These are phyloP conservation scores for Aricia artaxerxes DNA, from an alignment of 2,888 invertebrate genomes.

Conservation along the genomic window DNA sequence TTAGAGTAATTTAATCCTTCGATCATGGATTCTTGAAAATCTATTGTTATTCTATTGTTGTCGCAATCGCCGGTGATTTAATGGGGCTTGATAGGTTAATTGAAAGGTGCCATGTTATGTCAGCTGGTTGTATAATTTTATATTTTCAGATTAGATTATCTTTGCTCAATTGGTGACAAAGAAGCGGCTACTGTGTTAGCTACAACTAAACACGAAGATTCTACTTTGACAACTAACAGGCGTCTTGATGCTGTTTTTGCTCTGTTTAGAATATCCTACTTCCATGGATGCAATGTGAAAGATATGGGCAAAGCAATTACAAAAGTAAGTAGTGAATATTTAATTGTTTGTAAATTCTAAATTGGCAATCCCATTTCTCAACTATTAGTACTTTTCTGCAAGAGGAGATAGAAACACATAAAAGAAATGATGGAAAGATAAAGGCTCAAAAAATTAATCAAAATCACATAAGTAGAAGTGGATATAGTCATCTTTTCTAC, in stretches of 20 bases:
- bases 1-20: too few species aligned
- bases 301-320: constrained; percentile 80
- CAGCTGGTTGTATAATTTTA: neutral
- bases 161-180: constrained; percentile 80
- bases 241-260: constrained; percentile 80
- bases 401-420: too few species aligned
- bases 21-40: too few species aligned
- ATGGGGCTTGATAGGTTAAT: too few species aligned
- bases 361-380: neutral
- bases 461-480: neutral
- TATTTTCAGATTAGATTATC: constrained; percentile 72
- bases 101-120: neutral
- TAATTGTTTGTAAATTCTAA: neutral
- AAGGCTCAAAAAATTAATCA: too few species aligned
- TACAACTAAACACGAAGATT: constrained; percentile 76
- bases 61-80: too few species aligned
- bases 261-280: constrained; percentile 80
- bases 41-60: too few species aligned
- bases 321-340: constrained; percentile 58
- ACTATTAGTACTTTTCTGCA: too few species aligned
- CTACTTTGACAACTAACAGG: constrained; percentile 78
- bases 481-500: neutral
- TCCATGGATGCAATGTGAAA: constrained; percentile 81
- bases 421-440: too few species aligned
- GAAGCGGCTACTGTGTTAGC: constrained; percentile 75